Percentiles rank a stretch among this genome's conserved stretches.
phyloP scores from a whole-genome alignment of 2,888 invertebrate genomes.

The Cartodere bifasciata region DNA sequence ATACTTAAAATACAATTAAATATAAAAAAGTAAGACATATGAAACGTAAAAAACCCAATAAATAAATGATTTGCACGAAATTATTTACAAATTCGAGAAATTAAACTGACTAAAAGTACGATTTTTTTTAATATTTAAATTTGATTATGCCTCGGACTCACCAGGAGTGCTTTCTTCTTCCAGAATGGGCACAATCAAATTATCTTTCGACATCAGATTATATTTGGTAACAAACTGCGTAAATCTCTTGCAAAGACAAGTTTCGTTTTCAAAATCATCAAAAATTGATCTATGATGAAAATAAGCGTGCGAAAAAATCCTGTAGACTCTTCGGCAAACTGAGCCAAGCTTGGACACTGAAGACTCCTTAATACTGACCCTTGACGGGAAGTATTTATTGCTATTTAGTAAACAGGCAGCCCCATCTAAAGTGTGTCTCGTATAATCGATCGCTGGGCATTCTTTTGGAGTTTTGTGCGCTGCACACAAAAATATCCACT shows the following conservation, averaged over 20 bases:
- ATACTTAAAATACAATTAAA: too few relatives aligned
- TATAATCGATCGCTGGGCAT: slow-evolving; percentile 99
- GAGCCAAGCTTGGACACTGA: slow-evolving; percentile 97
- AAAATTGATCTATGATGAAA: slow-evolving; percentile 95
- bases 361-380: slow-evolving; percentile 97
- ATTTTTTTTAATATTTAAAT: slow-evolving; percentile 1
- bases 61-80: too few relatives aligned
- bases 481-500: slow-evolving; percentile 99
- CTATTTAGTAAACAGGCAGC: slow-evolving; percentile 97
- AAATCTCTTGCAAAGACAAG: slow-evolving; percentile 88
- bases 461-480: slow-evolving; percentile 99
- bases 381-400: slow-evolving; percentile 99
- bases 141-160: slow-evolving; percentile 35
- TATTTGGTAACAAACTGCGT: slow-evolving; percentile 98
- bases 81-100: too few relatives aligned
- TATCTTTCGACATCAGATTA: slow-evolving; percentile 95
- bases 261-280: slow-evolving; percentile 96
- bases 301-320: slow-evolving; percentile 99
- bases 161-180: slow-evolving; percentile 57
- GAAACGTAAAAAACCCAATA: too few relatives aligned
- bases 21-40: too few relatives aligned
- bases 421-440: slow-evolving; percentile 95
- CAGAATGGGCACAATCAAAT: slow-evolving; percentile 93
- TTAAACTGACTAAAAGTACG: too few relatives aligned
- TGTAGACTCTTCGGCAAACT: slow-evolving; percentile 94